Evolutionary conservation across 2,113 vertebrate genomes (phyloP), one percentile per base, ranked within the genome.

Genomic region (Crotophaga sulcirostris): DNA sequence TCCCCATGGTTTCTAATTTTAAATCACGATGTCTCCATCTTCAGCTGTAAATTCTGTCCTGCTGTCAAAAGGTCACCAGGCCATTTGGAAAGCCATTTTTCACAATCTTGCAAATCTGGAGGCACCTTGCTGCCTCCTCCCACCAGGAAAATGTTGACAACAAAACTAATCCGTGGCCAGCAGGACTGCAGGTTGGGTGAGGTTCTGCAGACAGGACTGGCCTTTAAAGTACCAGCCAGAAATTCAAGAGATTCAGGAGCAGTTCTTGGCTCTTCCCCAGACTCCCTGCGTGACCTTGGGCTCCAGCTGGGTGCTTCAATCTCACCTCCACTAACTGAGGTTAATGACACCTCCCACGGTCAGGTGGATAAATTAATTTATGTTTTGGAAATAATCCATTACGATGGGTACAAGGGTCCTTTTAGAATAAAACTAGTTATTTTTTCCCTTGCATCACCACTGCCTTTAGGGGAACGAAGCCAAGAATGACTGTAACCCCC

Each of bases 11-110:
- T 67, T 62, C 78, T 69, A 49, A 83, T 86, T 96, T 83, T 75
- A 4, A 42, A 59, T 45, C 55, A 3, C 9, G 2, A n/a, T 1
- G 0, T 67, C 83, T 93, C 47, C 64, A 75, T 38, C 56, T 58
- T 60, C 59, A 76, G 51, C 67, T 66, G 45, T 31, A 55, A 64
- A 80, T 70, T n/a, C 72, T 60, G 58, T 86, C 54, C 36, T 40
- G 59, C 91, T 70, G 38, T 47, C 89, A 63, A 19, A 85, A 88
- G 88, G 83, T 87, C 76, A 90, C 24, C 80, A 83, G 68, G 63
- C 59, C 76, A 87, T 26, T 0, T 84, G 72, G 38, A 77, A 86
- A 82, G 51, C 14, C 66, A 36, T 93, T 81, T 82, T 56, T 81
- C 54, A 84, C 51, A 75, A 10, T 56, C 51, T 54, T 51, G 55